A percentile compares a stretch with the other conserved stretches of the same genome.
Evolutionary conservation across 1,140 invertebrate genomes (phyloP).

Genomic region (Drosophila mojavensis): DNA sequence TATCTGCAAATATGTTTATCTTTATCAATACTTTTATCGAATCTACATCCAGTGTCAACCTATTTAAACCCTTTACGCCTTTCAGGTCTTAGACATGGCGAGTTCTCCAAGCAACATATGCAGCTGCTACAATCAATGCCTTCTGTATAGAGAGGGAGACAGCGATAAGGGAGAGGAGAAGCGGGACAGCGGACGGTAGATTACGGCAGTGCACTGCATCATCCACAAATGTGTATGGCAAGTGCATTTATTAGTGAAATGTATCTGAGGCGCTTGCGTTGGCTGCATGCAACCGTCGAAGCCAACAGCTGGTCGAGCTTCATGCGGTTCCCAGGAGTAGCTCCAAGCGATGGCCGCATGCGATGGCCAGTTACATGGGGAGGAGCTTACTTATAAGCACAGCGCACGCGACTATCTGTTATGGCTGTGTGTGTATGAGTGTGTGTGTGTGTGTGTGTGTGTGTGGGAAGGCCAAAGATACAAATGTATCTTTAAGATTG

Average conservation of each 20-base stretch:
- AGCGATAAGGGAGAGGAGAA: no score
- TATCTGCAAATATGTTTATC: no score
- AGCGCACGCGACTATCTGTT: slow-evolving; percentile 65
- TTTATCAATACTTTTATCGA: no score
- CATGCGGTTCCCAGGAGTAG: slow-evolving; percentile 11
- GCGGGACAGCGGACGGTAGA: not conserved
- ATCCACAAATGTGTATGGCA: slow-evolving; percentile 31
- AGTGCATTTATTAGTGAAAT: slow-evolving; percentile 36
- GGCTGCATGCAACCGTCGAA: slow-evolving; percentile 24
- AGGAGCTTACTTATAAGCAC: slow-evolving; percentile 53
- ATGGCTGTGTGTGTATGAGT: slow-evolving; percentile 3
- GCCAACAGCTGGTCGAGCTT: slow-evolving; percentile 17
- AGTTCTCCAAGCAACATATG: no score
- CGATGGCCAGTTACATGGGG: slow-evolving; percentile 21
- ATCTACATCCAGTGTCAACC: no score
- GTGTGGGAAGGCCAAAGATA: not conserved
- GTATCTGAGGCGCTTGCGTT: slow-evolving; percentile 26
- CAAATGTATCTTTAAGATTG: slow-evolving; percentile 43
- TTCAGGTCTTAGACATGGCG: no score
- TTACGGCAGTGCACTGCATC: slow-evolving; percentile 14
- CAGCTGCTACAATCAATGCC: no score
- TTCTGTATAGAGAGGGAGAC: no score
- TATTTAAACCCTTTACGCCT: no score
- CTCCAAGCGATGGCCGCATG: slow-evolving; percentile 8
- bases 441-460: not conserved